Evolutionary conservation across 2,113 vertebrate genomes (phyloP).

Genomic region (Salminus brasiliensis): DNA sequence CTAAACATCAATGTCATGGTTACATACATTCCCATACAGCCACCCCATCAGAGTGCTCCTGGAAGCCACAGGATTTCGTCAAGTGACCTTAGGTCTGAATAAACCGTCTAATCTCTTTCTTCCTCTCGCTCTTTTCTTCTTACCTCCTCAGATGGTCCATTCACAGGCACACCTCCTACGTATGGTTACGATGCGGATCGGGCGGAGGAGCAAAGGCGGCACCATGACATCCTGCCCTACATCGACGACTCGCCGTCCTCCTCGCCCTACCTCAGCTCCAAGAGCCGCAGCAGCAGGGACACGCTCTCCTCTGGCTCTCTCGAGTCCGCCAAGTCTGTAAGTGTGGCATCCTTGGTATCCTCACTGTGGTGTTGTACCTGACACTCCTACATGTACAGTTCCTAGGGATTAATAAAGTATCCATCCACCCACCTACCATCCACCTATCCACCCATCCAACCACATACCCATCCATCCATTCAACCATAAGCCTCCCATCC

Average conservation of each 20-base stretch:
- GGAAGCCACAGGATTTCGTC: too few species aligned
- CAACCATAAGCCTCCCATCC: too few species aligned
- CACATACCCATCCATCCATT: too few species aligned
- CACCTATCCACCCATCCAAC: too few species aligned
- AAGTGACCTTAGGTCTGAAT: too few species aligned
- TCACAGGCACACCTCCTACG: slow-evolving; percentile 82
- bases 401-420: too few species aligned
- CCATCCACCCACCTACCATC: too few species aligned
- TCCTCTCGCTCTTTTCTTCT: slow-evolving; percentile 8
- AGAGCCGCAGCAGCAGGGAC: slow-evolving; percentile 89
- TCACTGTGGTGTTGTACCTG: too few species aligned
- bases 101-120: not conserved
- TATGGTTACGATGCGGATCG: slow-evolving; percentile 87
- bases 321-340: slow-evolving; percentile 89
- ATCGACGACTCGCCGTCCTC: slow-evolving; percentile 96
- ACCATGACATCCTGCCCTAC: slow-evolving; percentile 93
- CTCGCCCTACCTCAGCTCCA: slow-evolving; percentile 92
- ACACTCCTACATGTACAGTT: too few species aligned
- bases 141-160: slow-evolving; percentile 80
- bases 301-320: slow-evolving; percentile 84
- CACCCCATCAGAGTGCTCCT: too few species aligned
- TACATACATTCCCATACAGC: not conserved
- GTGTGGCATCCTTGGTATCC: slow-evolving; percentile 47
- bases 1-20: not conserved
- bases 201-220: slow-evolving; percentile 86